Evolutionary conservation across 2,113 vertebrate species (phyloP).

Genomic region (Campylomormyrus tamandua): DNA sequence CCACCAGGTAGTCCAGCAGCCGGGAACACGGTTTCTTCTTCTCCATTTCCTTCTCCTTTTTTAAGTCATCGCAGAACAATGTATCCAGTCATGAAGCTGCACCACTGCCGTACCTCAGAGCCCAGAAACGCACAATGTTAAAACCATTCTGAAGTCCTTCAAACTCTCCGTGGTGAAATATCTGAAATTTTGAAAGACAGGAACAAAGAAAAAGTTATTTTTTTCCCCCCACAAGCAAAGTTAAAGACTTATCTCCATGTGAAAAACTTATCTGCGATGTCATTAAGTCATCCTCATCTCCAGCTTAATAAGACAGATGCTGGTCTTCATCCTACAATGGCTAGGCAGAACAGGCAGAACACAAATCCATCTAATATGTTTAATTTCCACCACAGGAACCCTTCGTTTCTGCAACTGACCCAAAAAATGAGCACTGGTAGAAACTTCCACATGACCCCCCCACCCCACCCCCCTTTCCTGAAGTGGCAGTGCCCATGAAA

Average conservation of each 20-base stretch:
- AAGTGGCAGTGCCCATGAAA: not conserved
- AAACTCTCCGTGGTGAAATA: not conserved
- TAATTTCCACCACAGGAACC: not conserved
- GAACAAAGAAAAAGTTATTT: not conserved
- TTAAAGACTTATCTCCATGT: not conserved
- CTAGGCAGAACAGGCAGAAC: not conserved
- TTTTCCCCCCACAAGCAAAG: not conserved
- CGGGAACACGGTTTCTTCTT: conserved; percentile 90
- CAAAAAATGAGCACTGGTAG: not conserved
- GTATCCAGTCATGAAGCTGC: conserved; percentile 37
- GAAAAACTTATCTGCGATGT: too few species aligned
- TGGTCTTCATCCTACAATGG: not conserved
- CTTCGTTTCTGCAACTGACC: not conserved
- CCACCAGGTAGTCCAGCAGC: conserved; percentile 91
- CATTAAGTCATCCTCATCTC: not conserved
- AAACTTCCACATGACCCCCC: not conserved
- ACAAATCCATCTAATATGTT: too few species aligned
- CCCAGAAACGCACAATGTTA: not conserved
- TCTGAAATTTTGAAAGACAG: not conserved
- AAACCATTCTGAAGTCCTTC: not conserved
- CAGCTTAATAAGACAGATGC: not conserved
- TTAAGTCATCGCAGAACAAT: conserved; percentile 70
- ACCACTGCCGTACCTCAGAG: conserved; percentile 10
- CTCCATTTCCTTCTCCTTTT: conserved; percentile 67
- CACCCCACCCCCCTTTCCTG: not conserved